Evolutionary conservation across 2,113 vertebrate species (phyloP), one percentile per base, ranked within the genome.

Genomic region (Ciconia maguari): DNA sequence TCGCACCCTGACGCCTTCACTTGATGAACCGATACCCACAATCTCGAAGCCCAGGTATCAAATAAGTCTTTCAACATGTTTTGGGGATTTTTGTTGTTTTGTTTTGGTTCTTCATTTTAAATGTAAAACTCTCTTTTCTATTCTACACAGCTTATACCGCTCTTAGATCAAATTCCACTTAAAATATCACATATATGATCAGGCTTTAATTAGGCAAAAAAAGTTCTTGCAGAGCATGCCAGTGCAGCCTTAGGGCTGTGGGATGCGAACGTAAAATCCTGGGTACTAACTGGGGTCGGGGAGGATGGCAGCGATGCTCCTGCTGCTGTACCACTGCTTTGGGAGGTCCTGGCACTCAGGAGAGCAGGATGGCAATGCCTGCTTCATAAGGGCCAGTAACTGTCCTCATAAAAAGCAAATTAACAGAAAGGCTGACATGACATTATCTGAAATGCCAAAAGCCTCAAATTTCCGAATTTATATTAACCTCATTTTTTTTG

Each of bases 271-370:
- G 17, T 38, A 8, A 34, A 54, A 48, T 29, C 2, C 30, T 32
- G 38, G 38, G 38, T 7, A 4, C 0, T 9, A 49, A 9, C 15
- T 4, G 36, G 32, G 20, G 66, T 1, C 4, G 13, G 21, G n/a
- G 48, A 48, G 24, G 42, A 9, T 0, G 2, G 1, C 27, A 14
- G 78, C 4, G 62, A 25, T 8, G 65, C 20, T 51, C 52, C 64
- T 3, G 8, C 49, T 44, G 83, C 38, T 2, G 2, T 0, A 3
- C 8, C 51, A 3, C 49, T 10, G 0, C 13, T 42, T 25, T 9
- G 3, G 27, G 69, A 29, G 26, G 30, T 10, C 51, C 29, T 20
- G 52, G 14, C 60, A 6, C 17, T 12, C 42, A 7, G 21, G 26
- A 25, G 16, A 4, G 72, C 21, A 36, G 20, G 38, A 54, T 0